Evolutionary conservation across 2,113 vertebrate species (phyloP).

Genomic region (Enhydra lutris): DNA sequence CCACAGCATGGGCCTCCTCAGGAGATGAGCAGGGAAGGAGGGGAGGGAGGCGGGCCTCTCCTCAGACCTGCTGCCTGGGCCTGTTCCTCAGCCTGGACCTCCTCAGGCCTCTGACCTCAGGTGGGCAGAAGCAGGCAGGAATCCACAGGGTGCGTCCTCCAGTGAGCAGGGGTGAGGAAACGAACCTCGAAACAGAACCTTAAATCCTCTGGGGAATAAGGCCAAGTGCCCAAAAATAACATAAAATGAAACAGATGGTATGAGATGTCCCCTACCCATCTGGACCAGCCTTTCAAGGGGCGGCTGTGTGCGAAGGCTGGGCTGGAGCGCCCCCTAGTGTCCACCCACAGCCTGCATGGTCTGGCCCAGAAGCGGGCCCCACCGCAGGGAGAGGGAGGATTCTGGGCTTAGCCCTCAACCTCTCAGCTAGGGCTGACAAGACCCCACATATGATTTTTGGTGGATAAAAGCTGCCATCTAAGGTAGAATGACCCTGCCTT

Average conservation of each 20-base stretch:
- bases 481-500: background rate
- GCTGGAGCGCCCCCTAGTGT: background rate
- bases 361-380: background rate
- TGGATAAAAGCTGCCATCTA: background rate
- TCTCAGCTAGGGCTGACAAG: background rate
- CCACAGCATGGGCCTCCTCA: background rate
- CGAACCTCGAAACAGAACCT: background rate
- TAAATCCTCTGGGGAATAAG: background rate
- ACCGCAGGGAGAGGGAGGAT: background rate
- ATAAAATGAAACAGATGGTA: background rate
- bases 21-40: background rate
- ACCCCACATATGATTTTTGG: background rate
- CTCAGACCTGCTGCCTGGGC: background rate
- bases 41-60: background rate
- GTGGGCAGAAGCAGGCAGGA: background rate
- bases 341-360: background rate
- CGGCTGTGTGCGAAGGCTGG: background rate
- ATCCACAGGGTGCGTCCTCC: background rate
- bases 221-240: background rate
- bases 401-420: background rate
- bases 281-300: background rate
- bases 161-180: background rate
- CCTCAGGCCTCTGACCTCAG: background rate
- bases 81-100: background rate
- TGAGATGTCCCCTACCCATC: background rate